phyloP scores from a whole-genome alignment of 2,113 vertebrate species.

The Gambusia affinis region DNA sequence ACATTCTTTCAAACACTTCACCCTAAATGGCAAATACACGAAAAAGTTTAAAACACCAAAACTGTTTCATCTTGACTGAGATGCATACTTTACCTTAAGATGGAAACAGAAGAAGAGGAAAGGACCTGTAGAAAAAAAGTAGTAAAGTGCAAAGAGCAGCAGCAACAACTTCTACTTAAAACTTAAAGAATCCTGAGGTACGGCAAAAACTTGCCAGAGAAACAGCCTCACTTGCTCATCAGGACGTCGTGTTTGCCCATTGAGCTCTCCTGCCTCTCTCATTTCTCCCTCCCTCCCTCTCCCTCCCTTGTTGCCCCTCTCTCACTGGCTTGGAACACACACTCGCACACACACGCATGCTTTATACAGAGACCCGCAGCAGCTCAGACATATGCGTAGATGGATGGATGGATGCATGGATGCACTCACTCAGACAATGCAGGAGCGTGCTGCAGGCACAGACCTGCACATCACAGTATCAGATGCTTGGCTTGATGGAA shows the following conservation, averaged over 20 bases:
- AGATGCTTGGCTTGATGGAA: constrained; percentile 21
- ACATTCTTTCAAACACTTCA: background rate
- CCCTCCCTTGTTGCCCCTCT: constrained; percentile 59
- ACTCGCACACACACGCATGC: constrained; percentile 50
- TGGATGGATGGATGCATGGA: constrained; percentile 39
- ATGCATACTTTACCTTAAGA: constrained; percentile 59
- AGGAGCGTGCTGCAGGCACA: constrained; percentile 30
- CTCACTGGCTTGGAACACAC: constrained; percentile 49
- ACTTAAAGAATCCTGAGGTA: constrained; percentile 54
- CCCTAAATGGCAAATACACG: background rate
- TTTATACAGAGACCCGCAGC: constrained; percentile 30
- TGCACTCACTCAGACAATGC: constrained; percentile 29
- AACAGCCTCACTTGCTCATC: constrained; percentile 52
- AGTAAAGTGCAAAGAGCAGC: constrained; percentile 21
- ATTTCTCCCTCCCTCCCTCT: constrained; percentile 44
- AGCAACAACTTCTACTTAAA: constrained; percentile 35
- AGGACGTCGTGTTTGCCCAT: constrained; percentile 57
- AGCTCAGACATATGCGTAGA: constrained; percentile 36
- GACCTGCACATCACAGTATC: constrained; percentile 33
- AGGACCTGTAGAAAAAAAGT: background rate
- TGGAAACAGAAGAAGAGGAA: constrained; percentile 14
- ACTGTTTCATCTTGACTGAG: background rate
- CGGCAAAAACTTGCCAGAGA: constrained; percentile 52
- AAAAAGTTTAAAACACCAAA: background rate
- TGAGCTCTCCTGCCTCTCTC: constrained; percentile 64